Percentiles rank a stretch among this genome's conserved stretches.
Conservation (phyloP, 1,140 invertebrate species). For the Riptortus pedestris region DNA sequence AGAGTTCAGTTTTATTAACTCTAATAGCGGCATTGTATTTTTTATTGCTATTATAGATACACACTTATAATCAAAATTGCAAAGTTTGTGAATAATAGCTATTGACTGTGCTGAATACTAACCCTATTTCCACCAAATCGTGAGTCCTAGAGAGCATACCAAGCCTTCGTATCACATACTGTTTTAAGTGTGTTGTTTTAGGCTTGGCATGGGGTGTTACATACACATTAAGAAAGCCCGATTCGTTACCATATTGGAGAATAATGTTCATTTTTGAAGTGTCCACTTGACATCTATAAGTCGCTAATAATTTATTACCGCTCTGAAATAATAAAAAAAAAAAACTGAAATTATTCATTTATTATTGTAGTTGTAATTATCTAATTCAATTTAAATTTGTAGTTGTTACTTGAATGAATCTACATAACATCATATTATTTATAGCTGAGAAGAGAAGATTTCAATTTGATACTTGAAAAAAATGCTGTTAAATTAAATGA, state of each 20-base stretch:
- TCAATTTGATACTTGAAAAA: no score
- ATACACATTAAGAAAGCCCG: constrained; percentile 66
- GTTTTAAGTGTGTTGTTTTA: constrained; percentile 58
- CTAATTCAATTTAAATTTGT: no score
- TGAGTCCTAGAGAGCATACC: constrained; percentile 60
- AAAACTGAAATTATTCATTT: no score
- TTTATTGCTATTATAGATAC: no score
- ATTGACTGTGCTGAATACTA: constrained; percentile 11
- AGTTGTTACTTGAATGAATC: no score
- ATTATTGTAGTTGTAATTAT: background rate
- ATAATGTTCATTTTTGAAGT: constrained; percentile 73
- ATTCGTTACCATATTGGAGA: constrained; percentile 69
- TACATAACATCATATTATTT: no score
- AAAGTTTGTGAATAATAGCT: no score
- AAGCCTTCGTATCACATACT: constrained; percentile 61
- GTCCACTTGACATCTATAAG: constrained; percentile 66
- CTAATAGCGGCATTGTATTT: no score
- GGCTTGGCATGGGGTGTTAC: constrained; percentile 69
- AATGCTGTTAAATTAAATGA: no score
- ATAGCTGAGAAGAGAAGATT: no score
- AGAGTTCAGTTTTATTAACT: no score
- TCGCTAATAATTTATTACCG: constrained; percentile 66
- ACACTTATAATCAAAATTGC: no score
- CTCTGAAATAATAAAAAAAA: constrained; percentile 39
- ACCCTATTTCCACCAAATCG: constrained; percentile 47